Base-by-base conservation (phyloP, 1,140 invertebrate genomes). In the Thrips palmi region DNA sequence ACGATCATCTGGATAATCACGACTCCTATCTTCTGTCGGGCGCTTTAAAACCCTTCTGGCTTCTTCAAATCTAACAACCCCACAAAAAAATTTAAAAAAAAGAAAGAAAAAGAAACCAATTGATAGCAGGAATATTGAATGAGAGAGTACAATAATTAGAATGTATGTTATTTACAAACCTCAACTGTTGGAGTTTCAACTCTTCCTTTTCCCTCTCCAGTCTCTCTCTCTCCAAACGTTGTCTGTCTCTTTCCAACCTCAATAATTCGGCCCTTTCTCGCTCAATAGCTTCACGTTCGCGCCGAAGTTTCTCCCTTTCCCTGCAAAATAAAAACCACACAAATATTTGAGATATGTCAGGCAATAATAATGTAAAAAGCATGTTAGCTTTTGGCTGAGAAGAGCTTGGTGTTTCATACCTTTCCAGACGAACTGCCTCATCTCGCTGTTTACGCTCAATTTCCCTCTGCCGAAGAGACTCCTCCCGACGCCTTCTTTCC, bases 131-230 rank as follows among this genome's bases (percentile, higher is more conserved):
- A n/a, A n/a, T n/a, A n/a, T n/a, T n/a, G n/a, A n/a, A n/a, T n/a
- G n/a, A n/a, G n/a, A n/a, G n/a, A n/a, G n/a, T n/a, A n/a, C n/a
- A n/a, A n/a, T n/a, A n/a, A n/a, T n/a, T n/a, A n/a, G n/a, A n/a
- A n/a, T n/a, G n/a, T n/a, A n/a, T n/a, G n/a, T n/a, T n/a, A n/a
- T n/a, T n/a, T n/a, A n/a, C n/a, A n/a, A n/a, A n/a, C n/a, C n/a
- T n/a, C n/a, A n/a, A n/a, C n/a, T n/a, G n/a, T n/a, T n/a, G n/a
- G n/a, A n/a, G n/a, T 52, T 84, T 77, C 25, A 86, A 52, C 50
- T 89, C 83, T 43, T 85, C 64, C 46, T 77, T 70, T 47, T 88
- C 84, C 33, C 79, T 59, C 50, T 86, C 82, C 17, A 89, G 58
- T 51, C 80, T 77, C 47, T 87, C 83, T 10, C 82, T 60, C 55